phyloP scores from a whole-genome alignment of 2,888 invertebrate genomes.

The Cistogaster globosa region DNA sequence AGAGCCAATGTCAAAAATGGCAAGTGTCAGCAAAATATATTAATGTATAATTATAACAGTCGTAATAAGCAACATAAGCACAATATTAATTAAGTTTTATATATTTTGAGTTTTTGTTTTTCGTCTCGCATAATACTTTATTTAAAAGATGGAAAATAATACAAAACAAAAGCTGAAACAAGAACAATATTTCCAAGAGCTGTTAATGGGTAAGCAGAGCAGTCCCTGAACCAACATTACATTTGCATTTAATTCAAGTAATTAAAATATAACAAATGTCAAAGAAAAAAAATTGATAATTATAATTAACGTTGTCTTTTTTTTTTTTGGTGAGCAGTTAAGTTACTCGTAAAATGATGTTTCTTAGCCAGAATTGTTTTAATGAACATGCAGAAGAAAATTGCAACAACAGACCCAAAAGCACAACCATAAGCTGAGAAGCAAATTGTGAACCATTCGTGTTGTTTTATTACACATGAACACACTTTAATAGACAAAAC shows the following conservation, averaged over 20 bases:
- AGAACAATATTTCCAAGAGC: background rate
- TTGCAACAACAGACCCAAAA: slow-evolving; percentile 4
- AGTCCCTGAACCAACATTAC: slow-evolving; percentile 51
- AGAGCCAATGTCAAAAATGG: too few species aligned
- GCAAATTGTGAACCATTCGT: too few species aligned
- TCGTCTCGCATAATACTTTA: slow-evolving; percentile 36
- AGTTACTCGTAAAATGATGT: slow-evolving; percentile 40
- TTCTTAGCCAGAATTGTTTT: slow-evolving; percentile 2
- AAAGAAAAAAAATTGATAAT: slow-evolving; percentile 12
- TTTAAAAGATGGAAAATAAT: slow-evolving; percentile 56
- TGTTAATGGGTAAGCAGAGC: slow-evolving; percentile 4
- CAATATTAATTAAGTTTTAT: slow-evolving; percentile 61
- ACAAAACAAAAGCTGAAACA: slow-evolving; percentile 20
- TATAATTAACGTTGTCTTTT: slow-evolving; percentile 15
- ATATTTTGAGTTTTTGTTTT: background rate
- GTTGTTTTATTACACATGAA: too few species aligned
- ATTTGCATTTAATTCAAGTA: slow-evolving; percentile 67
- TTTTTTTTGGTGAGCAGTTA: slow-evolving; percentile 52
- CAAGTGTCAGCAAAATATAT: background rate
- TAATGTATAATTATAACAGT: slow-evolving; percentile 22
- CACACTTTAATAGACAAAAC: too few species aligned
- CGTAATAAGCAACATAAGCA: slow-evolving; percentile 58
- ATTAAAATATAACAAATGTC: slow-evolving; percentile 60
- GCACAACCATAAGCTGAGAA: background rate
- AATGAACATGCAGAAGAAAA: slow-evolving; percentile 19